Conservation (phyloP, 2,888 invertebrate species). For the Tetropium fuscum region DNA sequence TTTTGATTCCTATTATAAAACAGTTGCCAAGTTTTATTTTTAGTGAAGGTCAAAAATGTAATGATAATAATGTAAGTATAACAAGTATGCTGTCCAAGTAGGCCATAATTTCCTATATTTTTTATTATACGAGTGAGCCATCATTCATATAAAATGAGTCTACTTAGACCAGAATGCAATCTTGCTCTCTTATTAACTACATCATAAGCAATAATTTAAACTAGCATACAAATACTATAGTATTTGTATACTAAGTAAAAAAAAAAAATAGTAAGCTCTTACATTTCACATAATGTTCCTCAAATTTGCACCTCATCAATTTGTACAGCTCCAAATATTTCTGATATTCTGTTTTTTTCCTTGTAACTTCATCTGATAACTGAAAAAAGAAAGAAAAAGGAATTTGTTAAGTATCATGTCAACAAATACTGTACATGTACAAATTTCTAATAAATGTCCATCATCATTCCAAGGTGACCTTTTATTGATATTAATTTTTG, state of each 20-base stretch:
- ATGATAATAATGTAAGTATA: too few species aligned
- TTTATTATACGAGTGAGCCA: too few species aligned
- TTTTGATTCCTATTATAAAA: conserved; percentile 37
- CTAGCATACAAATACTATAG: not conserved
- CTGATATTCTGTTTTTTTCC: conserved; percentile 91
- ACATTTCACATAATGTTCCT: conserved; percentile 94
- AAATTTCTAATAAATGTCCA: not conserved
- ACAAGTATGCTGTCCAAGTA: too few species aligned
- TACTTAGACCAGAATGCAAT: not conserved
- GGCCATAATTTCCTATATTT: too few species aligned
- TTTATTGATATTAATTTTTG: too few species aligned
- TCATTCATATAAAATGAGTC: too few species aligned
- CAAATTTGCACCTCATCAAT: conserved; percentile 89
- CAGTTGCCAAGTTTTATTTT: conserved; percentile 39
- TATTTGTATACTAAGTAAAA: not conserved
- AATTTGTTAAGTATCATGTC: too few species aligned
- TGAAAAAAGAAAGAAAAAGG: conserved; percentile 64
- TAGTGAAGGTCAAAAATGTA: conserved; percentile 18
- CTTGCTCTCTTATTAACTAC: not conserved
- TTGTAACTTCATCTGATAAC: conserved; percentile 89
- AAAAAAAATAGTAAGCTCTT: conserved; percentile 66
- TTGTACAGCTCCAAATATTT: conserved; percentile 92
- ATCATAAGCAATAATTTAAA: not conserved
- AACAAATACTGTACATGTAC: too few species aligned
- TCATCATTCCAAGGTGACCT: too few species aligned